phyloP scores from a whole-genome alignment of 2,888 invertebrate species.

The Epinotia bilunana region DNA sequence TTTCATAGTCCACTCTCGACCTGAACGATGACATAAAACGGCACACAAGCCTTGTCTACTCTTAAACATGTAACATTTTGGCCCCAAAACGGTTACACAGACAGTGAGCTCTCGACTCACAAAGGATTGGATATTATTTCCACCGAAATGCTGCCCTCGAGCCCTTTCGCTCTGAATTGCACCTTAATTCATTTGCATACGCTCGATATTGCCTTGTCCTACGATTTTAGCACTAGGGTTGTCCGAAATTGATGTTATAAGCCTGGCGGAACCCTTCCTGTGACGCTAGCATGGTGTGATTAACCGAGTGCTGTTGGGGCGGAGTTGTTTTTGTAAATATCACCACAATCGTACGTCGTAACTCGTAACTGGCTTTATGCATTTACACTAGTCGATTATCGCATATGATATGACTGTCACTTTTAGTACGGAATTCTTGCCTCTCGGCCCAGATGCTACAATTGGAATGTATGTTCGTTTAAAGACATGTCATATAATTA shows the following conservation, averaged over 20 bases:
- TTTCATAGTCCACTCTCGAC: not conserved
- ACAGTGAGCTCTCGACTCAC: constrained; percentile 2
- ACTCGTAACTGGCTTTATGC: too few species aligned
- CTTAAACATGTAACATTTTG: not conserved
- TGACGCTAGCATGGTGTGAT: not conserved
- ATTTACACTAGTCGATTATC: too few species aligned
- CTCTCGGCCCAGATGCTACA: too few species aligned
- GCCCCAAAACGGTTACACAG: not conserved
- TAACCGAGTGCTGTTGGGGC: not conserved
- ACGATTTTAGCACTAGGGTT: constrained; percentile 4
- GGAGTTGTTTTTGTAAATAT: not conserved
- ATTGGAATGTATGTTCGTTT: too few species aligned
- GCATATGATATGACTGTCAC: too few species aligned
- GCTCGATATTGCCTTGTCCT: not conserved
- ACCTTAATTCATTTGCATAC: not conserved
- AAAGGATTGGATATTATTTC: constrained; percentile 21
- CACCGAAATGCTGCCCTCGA: constrained; percentile 15
- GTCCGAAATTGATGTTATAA: constrained; percentile 28
- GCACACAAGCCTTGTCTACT: not conserved
- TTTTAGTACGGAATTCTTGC: too few species aligned
- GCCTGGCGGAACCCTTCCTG: constrained; percentile 19
- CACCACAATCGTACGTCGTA: too few species aligned
- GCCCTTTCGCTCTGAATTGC: not conserved
- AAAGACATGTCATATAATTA: too few species aligned
- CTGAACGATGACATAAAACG: constrained; percentile 1